Conservation (phyloP, 2,113 vertebrate genomes). For the Nesogale talazaci region DNA sequence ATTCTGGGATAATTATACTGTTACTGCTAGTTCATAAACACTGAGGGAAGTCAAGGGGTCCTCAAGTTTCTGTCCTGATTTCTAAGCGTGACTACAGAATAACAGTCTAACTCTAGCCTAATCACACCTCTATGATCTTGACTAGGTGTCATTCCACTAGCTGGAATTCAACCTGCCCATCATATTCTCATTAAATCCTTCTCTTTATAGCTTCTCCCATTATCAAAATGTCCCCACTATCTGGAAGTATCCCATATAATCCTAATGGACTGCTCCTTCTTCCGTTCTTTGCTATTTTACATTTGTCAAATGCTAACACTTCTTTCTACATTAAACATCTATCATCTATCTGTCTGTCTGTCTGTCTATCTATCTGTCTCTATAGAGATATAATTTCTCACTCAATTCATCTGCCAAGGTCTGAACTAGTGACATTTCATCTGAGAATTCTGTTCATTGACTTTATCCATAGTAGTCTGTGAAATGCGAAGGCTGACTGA, state of each 20-base stretch:
- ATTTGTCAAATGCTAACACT: neutral
- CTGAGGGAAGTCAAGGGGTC: neutral
- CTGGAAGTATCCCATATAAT: neutral
- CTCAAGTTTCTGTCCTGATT: conserved; percentile 43
- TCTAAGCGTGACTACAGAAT: conserved; percentile 34
- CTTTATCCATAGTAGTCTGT: neutral
- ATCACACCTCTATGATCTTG: conserved; percentile 4
- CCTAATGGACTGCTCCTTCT: neutral
- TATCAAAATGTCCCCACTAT: neutral
- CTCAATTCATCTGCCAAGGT: neutral
- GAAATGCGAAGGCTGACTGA: neutral
- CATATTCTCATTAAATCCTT: neutral
- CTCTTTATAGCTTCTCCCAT: neutral
- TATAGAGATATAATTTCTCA: neutral
- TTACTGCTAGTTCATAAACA: conserved; percentile 26
- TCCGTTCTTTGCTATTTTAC: neutral
- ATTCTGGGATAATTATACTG: conserved; percentile 31
- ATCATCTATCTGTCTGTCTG: too few relatives aligned
- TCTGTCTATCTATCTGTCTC: too few relatives aligned
- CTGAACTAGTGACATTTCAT: neutral
- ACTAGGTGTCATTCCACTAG: neutral
- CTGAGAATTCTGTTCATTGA: neutral
- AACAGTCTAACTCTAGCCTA: conserved; percentile 43
- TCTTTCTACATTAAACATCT: neutral
- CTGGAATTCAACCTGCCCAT: conserved; percentile 14